Conservation (phyloP, 2,113 vertebrate genomes). For the Odontesthes bonariensis region DNA sequence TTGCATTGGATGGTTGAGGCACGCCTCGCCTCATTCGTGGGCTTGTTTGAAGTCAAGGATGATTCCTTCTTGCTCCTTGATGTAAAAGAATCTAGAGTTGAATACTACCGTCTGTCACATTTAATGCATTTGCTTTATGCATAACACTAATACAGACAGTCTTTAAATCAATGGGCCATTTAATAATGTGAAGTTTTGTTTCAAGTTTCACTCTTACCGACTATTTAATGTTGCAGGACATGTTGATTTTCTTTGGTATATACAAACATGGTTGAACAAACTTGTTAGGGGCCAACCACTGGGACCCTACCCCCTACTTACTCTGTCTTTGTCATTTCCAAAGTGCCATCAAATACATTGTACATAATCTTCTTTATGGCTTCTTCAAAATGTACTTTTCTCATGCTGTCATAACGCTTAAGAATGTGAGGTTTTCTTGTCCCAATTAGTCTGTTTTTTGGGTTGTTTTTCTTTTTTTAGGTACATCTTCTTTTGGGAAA, state of each 20-base stretch:
- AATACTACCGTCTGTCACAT: constrained; percentile 73
- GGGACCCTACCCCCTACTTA: background rate
- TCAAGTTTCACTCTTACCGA: constrained; percentile 23
- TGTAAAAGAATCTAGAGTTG: constrained; percentile 74
- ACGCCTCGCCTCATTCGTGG: constrained; percentile 90
- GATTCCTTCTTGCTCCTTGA: constrained; percentile 76
- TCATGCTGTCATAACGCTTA: background rate
- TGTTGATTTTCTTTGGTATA: constrained; percentile 12
- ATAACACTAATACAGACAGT: constrained; percentile 17
- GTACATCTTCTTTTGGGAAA: too few relatives aligned
- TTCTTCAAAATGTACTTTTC: background rate
- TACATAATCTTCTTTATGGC: background rate
- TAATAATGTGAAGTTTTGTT: constrained; percentile 16
- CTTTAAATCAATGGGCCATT: constrained; percentile 15
- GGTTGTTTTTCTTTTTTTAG: too few relatives aligned
- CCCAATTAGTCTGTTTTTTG: too few relatives aligned
- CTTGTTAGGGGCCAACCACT: background rate
- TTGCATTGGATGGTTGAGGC: constrained; percentile 94
- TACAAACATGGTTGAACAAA: constrained; percentile 12
- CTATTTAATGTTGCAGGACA: constrained; percentile 6
- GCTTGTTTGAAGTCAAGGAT: constrained; percentile 92
- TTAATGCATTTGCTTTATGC: constrained; percentile 60
- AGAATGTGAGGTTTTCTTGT: too few relatives aligned
- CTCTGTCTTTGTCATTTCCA: background rate
- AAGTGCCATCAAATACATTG: background rate